Conservation (phyloP, 2,797 vertebrate species). For the Neosilurus mollespiculum region DNA sequence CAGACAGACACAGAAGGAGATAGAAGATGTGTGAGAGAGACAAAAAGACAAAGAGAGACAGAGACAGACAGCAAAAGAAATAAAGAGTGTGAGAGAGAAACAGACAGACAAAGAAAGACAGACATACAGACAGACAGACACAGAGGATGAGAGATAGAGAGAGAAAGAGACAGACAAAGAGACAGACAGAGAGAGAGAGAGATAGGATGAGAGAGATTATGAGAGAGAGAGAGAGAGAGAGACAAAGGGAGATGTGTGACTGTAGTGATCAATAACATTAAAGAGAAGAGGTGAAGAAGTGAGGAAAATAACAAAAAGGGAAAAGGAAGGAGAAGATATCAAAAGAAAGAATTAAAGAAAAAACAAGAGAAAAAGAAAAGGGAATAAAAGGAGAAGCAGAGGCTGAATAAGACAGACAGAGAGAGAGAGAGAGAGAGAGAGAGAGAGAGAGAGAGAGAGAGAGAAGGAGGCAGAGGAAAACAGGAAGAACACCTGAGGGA, state of each 20-base stretch:
- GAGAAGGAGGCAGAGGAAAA: too few relatives aligned
- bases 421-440: too few relatives aligned
- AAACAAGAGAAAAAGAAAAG: not conserved
- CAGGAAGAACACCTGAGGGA: slow-evolving; percentile 45
- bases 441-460: not conserved
- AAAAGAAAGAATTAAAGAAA: not conserved
- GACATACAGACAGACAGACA: too few relatives aligned
- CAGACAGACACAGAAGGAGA: too few relatives aligned
- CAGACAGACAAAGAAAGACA: too few relatives aligned
- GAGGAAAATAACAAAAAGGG: not conserved
- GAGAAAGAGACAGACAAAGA: not conserved
- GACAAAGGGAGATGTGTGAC: not conserved
- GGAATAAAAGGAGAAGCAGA: too few relatives aligned
- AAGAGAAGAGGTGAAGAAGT: not conserved
- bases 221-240: not conserved
- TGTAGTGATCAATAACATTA: not conserved
- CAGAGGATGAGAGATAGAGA: not conserved
- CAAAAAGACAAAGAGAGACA: too few relatives aligned
- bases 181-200: not conserved
- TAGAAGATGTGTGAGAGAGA: too few relatives aligned
- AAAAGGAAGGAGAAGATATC: not conserved
- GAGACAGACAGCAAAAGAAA: too few relatives aligned
- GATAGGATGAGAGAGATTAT: too few relatives aligned
- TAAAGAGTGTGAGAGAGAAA: too few relatives aligned
- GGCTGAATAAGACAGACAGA: too few relatives aligned